A percentile compares a stretch with the other conserved stretches of the same genome.
Evolutionary conservation across 2,888 invertebrate species (phyloP).

Genomic region (Lucinisca nassula): DNA sequence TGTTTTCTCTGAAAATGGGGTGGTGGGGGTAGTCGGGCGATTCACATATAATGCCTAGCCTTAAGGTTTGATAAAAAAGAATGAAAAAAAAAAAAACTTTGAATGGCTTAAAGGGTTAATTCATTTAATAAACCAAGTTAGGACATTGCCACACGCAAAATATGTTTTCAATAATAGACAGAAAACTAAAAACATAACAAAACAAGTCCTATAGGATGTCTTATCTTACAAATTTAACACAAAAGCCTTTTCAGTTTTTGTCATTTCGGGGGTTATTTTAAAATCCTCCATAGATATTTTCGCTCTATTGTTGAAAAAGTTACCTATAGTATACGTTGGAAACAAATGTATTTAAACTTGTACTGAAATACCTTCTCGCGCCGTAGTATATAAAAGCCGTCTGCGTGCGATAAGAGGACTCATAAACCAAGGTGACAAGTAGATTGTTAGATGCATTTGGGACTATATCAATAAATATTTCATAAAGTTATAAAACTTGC

Average conservation of each 20-base stretch:
- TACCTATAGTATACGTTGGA: neutral
- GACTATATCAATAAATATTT: neutral
- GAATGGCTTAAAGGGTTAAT: too few relatives aligned
- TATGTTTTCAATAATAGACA: too few relatives aligned
- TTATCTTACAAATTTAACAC: neutral
- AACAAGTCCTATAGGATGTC: neutral
- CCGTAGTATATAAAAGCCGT: neutral
- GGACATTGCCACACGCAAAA: too few relatives aligned
- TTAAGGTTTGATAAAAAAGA: too few relatives aligned
- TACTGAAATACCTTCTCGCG: neutral
- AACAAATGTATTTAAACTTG: neutral
- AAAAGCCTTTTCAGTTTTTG: slow-evolving; percentile 2
- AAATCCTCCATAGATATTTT: neutral
- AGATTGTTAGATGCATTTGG: neutral
- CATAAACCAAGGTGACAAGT: neutral
- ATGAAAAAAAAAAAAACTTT: too few relatives aligned
- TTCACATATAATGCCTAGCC: too few relatives aligned
- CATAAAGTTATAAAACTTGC: neutral
- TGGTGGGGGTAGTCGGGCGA: too few relatives aligned
- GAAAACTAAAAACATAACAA: neutral
- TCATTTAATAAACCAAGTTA: too few relatives aligned
- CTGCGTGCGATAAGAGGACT: neutral
- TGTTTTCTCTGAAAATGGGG: too few relatives aligned
- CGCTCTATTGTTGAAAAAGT: neutral
- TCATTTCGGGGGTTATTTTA: neutral